Base-by-base conservation (phyloP, 2,797 vertebrate species). In the Chromis chromis region DNA sequence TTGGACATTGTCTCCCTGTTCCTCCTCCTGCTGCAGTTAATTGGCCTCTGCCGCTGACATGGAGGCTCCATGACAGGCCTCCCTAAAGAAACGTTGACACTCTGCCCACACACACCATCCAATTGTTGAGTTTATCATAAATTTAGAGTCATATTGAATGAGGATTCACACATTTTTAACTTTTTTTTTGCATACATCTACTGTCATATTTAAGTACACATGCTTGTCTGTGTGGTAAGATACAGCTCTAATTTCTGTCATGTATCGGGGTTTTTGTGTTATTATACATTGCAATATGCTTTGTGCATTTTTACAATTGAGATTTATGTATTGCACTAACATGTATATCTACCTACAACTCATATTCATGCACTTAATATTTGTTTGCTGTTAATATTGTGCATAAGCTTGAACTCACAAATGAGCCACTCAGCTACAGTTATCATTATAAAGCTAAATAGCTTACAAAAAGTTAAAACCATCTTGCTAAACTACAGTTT, bases 1-100 rank as follows among this genome's bases (percentile, higher is more conserved):
- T 64, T 97, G 90, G 95, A 96, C 79, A 92, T 96, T 5, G 62
- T 95, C 54, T 82, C 76, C 54, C 67, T 96, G 76, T 97, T 96
- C 87, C 55, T 96, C 48, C 67, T 96, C 52, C 81, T 97, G 70
- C 92, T 97, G 81, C 76, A 93, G 70, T 54, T 97, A 70, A 87
- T 94, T 63, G 87, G 91, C 49, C 22, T 94, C 55, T 90, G 88
- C 46, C 85, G 84, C 74, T 94, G 74, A 93, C 42, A 39, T 40
- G 16, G 11, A 59, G 24, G 42, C 54, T 42, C 27, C 17, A 22
- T 28, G 25, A 44, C 56, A 54, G 19, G 22, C 56, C 42, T 36
- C 28, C 12, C 28, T 19, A 12, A 40, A 42, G 8, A 28, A 53
- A 39, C 61, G 33, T 28, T n/a, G 6, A 25, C 52, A 28, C 52